Conservation (phyloP, 1,140 invertebrate species). For the Fopius arisanus region DNA sequence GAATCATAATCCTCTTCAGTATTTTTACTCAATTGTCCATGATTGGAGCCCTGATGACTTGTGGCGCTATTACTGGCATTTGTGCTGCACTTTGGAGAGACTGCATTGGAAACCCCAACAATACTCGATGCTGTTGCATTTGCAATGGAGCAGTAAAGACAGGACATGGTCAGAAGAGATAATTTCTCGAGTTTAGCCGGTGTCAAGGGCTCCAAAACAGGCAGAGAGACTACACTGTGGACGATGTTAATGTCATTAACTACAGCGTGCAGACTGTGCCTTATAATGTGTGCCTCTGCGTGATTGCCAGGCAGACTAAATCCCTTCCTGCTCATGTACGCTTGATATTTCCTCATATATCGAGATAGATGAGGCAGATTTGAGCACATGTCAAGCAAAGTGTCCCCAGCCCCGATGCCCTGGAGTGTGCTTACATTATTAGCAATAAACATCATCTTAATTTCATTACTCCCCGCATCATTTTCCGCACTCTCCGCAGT, state of each 20-base stretch:
- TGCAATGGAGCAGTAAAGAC: slow-evolving; percentile 79
- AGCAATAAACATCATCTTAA: slow-evolving; percentile 62
- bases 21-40: slow-evolving; percentile 60
- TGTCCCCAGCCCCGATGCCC: slow-evolving; percentile 79
- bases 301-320: slow-evolving; percentile 75
- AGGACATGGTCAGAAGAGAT: slow-evolving; percentile 78
- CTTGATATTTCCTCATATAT: slow-evolving; percentile 77
- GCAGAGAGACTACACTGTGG: slow-evolving; percentile 82
- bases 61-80: slow-evolving; percentile 53
- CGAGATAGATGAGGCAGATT: slow-evolving; percentile 78
- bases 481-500: slow-evolving; percentile 39
- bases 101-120: slow-evolving; percentile 70
- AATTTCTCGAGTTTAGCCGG: slow-evolving; percentile 81
- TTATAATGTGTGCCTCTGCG: slow-evolving; percentile 77
- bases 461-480: slow-evolving; percentile 47
- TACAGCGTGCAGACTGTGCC: slow-evolving; percentile 77
- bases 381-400: slow-evolving; percentile 80
- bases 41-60: not conserved
- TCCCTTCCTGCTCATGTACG: slow-evolving; percentile 72
- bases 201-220: slow-evolving; percentile 87
- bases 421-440: slow-evolving; percentile 70
- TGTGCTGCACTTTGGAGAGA: slow-evolving; percentile 69
- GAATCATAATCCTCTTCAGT: slow-evolving; percentile 76
- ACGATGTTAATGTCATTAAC: slow-evolving; percentile 86
- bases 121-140: slow-evolving; percentile 75